Percentiles rank a stretch among this genome's conserved stretches.
Evolutionary conservation across 2,797 vertebrate genomes (phyloP).

Genomic region (Crenuchus spilurus): DNA sequence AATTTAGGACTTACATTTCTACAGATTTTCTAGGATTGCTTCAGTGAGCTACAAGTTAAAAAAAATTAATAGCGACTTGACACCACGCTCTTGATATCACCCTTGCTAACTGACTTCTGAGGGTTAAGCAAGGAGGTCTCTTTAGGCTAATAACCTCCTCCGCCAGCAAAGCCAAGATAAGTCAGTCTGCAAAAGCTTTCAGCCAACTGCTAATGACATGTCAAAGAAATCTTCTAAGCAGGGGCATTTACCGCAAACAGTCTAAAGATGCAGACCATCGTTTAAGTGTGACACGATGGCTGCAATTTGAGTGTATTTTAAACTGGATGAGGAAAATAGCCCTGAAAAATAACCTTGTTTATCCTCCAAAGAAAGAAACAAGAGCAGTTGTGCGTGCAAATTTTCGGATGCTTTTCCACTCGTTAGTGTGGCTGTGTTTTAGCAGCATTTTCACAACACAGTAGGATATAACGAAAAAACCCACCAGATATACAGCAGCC

Average conservation of each 20-base stretch:
- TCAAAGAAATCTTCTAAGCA: background rate
- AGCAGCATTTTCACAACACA: too few species aligned
- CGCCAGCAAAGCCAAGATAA: background rate
- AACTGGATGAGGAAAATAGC: background rate
- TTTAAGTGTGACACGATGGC: background rate
- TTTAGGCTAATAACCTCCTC: background rate
- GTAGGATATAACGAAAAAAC: too few species aligned
- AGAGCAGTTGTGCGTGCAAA: background rate
- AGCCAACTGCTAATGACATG: conserved; percentile 5
- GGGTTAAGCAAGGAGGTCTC: background rate
- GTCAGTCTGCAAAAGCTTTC: background rate
- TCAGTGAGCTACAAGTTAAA: background rate
- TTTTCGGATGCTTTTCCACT: too few species aligned
- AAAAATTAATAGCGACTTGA: background rate
- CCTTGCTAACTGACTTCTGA: background rate
- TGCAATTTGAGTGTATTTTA: background rate
- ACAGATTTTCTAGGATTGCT: background rate
- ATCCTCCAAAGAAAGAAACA: background rate
- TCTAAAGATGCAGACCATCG: background rate
- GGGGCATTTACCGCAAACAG: background rate
- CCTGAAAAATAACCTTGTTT: background rate
- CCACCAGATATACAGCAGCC: too few species aligned
- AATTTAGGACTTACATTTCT: too few species aligned
- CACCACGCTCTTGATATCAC: background rate
- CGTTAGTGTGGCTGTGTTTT: too few species aligned